A percentile compares a stretch with the other conserved stretches of the same genome.
phyloP scores from a whole-genome alignment of 2,113 vertebrate species.

The Gopherus evgoodei region DNA sequence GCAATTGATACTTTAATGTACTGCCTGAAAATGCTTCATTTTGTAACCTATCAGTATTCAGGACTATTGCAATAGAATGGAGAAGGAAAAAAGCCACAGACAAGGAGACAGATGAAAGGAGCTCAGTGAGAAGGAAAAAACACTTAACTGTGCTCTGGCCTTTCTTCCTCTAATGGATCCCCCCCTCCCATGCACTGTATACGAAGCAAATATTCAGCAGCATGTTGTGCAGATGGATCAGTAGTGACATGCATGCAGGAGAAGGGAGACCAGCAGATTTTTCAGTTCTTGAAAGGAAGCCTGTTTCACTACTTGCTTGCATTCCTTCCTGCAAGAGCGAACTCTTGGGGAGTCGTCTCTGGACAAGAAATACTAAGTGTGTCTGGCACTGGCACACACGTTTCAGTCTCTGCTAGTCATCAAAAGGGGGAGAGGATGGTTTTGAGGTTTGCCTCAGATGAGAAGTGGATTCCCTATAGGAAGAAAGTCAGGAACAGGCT shows the following conservation, averaged over 20 bases:
- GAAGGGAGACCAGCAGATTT: background rate
- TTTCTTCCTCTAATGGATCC: background rate
- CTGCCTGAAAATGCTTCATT: background rate
- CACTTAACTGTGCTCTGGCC: background rate
- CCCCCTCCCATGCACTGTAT: fast-evolving
- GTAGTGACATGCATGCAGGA: background rate
- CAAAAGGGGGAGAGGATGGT: background rate
- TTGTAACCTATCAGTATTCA: fast-evolving
- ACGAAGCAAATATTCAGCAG: background rate
- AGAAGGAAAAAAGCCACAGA: background rate
- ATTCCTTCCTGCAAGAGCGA: background rate
- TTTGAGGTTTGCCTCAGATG: fast-evolving
- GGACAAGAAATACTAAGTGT: too few relatives aligned
- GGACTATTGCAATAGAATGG: background rate
- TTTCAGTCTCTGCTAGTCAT: background rate
- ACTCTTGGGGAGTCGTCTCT: too few relatives aligned
- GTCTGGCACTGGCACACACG: background rate
- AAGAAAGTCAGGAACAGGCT: background rate
- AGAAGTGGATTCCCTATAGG: background rate
- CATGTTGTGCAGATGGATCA: background rate
- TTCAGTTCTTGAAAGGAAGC: background rate
- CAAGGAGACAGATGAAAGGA: background rate
- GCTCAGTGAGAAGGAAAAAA: background rate
- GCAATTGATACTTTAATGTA: background rate
- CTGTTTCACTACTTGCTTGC: background rate